Conservation (phyloP, 1,140 invertebrate species). For the Drosophila truncata region DNA sequence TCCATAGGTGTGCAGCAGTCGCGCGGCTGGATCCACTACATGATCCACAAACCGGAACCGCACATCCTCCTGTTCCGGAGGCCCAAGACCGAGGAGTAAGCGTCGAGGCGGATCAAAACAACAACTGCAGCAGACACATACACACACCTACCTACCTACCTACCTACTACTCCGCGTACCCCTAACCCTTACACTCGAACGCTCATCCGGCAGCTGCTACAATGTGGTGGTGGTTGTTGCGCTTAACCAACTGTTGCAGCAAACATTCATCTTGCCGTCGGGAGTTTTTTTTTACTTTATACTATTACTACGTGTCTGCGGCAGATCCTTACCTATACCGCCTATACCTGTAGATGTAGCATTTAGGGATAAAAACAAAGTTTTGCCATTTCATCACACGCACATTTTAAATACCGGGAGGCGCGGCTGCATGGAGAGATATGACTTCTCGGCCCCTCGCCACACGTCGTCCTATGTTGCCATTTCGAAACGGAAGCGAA, state of each 20-base stretch:
- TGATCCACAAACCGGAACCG: conserved; percentile 96
- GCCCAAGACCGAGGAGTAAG: conserved; percentile 75
- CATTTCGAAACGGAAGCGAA: conserved; percentile 39
- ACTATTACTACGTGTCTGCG: background rate
- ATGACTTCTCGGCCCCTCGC: conserved; percentile 3
- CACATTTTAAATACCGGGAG: conserved; percentile 1
- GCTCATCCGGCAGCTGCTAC: conserved; percentile 54
- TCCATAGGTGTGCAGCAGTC: conserved; percentile 98
- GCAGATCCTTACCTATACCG: conserved; percentile 5
- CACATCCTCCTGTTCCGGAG: conserved; percentile 89
- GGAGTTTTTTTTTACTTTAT: background rate
- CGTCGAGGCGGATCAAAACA: conserved; percentile 6
- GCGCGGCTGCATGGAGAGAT: conserved; percentile 1
- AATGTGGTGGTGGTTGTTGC: conserved; percentile 39
- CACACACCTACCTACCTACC: conserved; percentile 31
- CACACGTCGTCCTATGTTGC: conserved; percentile 20
- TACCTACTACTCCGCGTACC: background rate
- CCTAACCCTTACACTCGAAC: conserved; percentile 8
- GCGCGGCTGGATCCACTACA: conserved; percentile 98
- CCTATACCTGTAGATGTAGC: conserved; percentile 17
- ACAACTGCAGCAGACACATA: conserved; percentile 27
- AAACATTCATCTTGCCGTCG: background rate
- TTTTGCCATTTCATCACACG: conserved; percentile 14
- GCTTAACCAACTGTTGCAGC: conserved; percentile 51
- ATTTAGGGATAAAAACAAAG: conserved; percentile 32